Conservation (phyloP, 2,113 vertebrate species). For the Zosterops hypoxanthus region DNA sequence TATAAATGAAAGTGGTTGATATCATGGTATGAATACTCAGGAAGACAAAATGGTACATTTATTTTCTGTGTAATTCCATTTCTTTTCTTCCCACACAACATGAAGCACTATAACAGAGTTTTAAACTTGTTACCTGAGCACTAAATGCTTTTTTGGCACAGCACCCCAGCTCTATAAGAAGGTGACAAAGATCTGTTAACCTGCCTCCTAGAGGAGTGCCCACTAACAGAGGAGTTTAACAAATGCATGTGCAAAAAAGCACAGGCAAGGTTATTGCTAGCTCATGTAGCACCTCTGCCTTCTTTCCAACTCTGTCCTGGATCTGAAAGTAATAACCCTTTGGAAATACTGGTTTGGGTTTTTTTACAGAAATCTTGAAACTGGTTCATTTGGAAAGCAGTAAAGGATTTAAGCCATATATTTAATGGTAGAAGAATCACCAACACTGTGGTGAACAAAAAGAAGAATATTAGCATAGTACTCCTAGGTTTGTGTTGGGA, state of each 20-base stretch:
- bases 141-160: background rate
- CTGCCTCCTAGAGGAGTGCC: background rate
- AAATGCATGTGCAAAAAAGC: background rate
- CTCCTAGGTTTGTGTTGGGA: background rate
- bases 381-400: background rate
- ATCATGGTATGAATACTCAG: background rate
- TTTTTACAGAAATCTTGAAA: background rate
- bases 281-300: background rate
- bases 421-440: background rate
- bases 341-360: background rate
- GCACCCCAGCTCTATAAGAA: background rate
- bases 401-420: background rate
- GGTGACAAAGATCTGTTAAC: background rate
- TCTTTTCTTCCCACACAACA: background rate
- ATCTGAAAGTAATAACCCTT: background rate
- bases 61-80: background rate
- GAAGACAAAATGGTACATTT: background rate
- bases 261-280: background rate
- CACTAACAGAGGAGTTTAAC: background rate
- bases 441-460: rapidly evolving
- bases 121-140: background rate
- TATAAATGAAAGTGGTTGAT: background rate
- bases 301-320: background rate
- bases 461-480: background rate
- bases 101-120: background rate